phyloP scores from a whole-genome alignment of 2,113 vertebrate species.

The Orthochromis indermauri region DNA sequence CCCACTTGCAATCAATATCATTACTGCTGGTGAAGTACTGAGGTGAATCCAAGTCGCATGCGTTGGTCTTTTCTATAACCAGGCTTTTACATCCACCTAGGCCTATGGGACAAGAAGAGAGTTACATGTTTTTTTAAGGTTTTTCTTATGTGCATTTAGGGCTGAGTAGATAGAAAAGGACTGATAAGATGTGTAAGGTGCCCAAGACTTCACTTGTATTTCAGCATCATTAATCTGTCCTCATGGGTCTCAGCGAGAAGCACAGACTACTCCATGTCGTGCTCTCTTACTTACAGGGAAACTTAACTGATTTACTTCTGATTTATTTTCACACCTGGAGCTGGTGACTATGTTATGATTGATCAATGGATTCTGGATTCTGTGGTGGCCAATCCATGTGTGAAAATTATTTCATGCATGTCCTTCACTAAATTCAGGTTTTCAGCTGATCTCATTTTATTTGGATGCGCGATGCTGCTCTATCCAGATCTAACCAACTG shows the following conservation, averaged over 20 bases:
- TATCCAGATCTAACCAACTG: neutral
- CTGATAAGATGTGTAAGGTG: neutral
- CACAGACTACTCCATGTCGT: neutral
- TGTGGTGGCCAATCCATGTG: neutral
- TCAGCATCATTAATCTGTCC: neutral
- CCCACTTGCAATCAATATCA: constrained; percentile 33
- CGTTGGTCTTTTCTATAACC: neutral
- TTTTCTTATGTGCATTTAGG: neutral
- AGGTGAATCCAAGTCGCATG: neutral
- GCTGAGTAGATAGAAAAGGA: neutral
- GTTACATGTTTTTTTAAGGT: neutral
- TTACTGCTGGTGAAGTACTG: constrained; percentile 11
- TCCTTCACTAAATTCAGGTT: neutral
- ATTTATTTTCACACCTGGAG: neutral
- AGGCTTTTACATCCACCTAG: neutral
- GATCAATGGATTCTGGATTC: neutral
- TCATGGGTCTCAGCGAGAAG: neutral
- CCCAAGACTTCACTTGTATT: neutral
- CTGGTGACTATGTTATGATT: neutral
- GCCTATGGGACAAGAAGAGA: neutral
- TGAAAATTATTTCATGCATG: neutral
- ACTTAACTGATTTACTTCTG: neutral
- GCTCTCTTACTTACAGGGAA: neutral
- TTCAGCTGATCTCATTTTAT: neutral
- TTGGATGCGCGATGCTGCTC: fast-evolving